Evolutionary conservation across 2,113 vertebrate species (phyloP), one percentile per base, ranked within the genome.

Genomic region (Catharus bicknelli): DNA sequence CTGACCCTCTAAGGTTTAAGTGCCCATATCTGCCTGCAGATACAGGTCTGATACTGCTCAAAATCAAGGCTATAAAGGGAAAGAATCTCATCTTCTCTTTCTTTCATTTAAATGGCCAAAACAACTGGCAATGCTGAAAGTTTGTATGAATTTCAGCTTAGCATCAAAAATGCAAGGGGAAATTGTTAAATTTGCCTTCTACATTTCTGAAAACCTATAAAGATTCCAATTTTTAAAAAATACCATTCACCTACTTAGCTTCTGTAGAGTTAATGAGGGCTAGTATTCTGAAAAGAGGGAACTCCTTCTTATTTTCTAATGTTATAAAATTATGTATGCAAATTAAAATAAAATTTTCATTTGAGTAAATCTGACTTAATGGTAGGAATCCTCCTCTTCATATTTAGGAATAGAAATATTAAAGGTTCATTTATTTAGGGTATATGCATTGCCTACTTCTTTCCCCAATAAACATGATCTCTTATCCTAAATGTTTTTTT

Each of bases 11-110:
- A 58, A 62, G 8, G 4, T 29, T 55, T 36, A 83, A 83, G 10
- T 51, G 68, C 2, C 19, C 1, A 1, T 38, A 7, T 48, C n/a
- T 70, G 8, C 27, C 57, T 94, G 16, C 45, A 76, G 36, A 15
- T 40, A 21, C 14, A 72, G 13, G 21, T 55, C 15, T 45, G 50
- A 11, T 74, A 38, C 15, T 22, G 7, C 47, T 84, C 36, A 36
- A 6, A 45, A 1, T 4, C 0, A 0, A 8, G 6, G 25, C n/a
- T 54, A 18, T 0, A 51, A 22, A 75, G 19, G 20, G 16, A 36
- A 81, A 82, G 48, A 75, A 82, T 34, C 6, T 79, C 16, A 36
- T 48, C 29, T 67, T 64, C 38, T 67, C 20, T 53, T 59, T 55
- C 43, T 73, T 48, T 66, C 29, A 59, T 54, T 84, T 58, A 54